Evolutionary conservation across 1,140 invertebrate genomes (phyloP).

Genomic region (Dolichoris vasculosae): DNA sequence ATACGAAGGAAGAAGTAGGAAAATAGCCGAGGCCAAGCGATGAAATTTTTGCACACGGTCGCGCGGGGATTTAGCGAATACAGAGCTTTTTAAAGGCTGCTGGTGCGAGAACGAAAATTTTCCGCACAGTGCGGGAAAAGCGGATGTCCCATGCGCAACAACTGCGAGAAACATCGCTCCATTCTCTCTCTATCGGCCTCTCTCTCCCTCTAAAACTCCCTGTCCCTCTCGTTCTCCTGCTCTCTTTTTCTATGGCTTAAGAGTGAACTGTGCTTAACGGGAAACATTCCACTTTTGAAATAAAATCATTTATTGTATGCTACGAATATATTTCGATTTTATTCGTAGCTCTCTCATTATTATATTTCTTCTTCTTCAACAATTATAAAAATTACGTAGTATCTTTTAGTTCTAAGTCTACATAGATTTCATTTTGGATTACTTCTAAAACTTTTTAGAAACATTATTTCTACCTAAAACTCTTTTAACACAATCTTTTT

Average conservation of each 20-base stretch:
- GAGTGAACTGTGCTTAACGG: not conserved
- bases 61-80: conserved; percentile 6
- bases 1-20: not conserved
- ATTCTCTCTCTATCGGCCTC: not conserved
- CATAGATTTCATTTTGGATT: not conserved
- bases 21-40: not conserved
- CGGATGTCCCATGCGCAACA: not conserved
- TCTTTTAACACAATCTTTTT: not conserved
- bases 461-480: not conserved
- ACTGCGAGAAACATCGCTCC: not conserved
- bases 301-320: not conserved
- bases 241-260: not conserved
- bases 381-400: not conserved
- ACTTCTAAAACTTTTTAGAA: not conserved
- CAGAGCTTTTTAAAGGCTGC: not conserved
- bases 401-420: not conserved
- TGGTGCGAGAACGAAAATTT: not conserved
- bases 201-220: not conserved
- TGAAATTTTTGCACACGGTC: conserved; percentile 12
- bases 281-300: not conserved
- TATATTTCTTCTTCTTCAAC: not conserved
- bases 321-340: not conserved
- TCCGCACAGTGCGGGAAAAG: not conserved
- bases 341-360: not conserved
- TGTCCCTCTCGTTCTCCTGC: not conserved